phyloP scores from a whole-genome alignment of 2,888 invertebrate species.

The Pheosia gnoma region DNA sequence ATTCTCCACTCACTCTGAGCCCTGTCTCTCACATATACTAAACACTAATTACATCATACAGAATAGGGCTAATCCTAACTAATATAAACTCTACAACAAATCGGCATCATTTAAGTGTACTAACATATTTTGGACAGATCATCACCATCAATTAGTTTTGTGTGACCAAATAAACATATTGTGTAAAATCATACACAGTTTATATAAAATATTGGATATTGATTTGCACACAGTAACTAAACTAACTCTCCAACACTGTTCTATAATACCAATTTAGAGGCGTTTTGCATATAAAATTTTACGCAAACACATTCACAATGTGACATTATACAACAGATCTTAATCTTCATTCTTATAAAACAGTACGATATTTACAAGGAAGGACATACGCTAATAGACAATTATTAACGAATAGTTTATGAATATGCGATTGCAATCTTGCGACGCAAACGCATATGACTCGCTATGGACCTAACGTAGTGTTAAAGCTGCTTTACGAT shows the following conservation, averaged over 20 bases:
- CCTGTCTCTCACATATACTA: conserved; percentile 45
- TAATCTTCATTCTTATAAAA: neutral
- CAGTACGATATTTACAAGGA: conserved; percentile 1
- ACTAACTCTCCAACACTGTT: neutral
- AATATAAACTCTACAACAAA: conserved; percentile 43
- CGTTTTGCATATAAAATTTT: neutral
- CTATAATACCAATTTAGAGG: neutral
- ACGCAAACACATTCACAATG: neutral
- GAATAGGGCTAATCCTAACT: conserved; percentile 49
- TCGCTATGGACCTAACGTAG: too few relatives aligned
- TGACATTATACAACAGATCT: neutral
- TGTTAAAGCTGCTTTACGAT: too few relatives aligned
- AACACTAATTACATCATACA: conserved; percentile 42
- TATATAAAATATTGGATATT: conserved; percentile 46
- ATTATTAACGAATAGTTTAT: neutral
- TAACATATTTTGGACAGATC: conserved; percentile 72
- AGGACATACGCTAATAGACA: neutral
- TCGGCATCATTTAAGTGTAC: conserved; percentile 38
- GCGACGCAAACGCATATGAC: too few relatives aligned
- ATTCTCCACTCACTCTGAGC: conserved; percentile 39
- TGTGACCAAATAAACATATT: conserved; percentile 58
- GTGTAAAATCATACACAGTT: conserved; percentile 48
- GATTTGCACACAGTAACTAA: conserved; percentile 23
- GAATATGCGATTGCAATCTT: too few relatives aligned
- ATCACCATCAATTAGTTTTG: conserved; percentile 58